Percentiles rank a stretch among this genome's conserved stretches.
Conservation (phyloP, 2,888 invertebrate species). For the Phyllotreta cruciferae region DNA sequence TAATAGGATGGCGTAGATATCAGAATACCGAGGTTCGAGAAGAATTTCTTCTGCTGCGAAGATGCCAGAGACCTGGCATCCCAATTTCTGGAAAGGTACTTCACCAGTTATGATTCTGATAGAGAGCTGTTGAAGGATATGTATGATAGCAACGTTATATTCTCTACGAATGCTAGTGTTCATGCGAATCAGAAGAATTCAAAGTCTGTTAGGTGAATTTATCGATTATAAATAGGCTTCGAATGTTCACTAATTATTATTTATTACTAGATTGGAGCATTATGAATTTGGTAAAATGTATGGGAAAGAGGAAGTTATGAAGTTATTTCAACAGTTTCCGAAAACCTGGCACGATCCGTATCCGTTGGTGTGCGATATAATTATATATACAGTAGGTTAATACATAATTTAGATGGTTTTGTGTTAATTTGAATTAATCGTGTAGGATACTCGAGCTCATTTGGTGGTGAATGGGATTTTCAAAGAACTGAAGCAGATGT, state of each 20-base stretch:
- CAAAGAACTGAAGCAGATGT: slow-evolving; percentile 21
- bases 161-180: slow-evolving; percentile 35
- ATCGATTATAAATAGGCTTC: neutral
- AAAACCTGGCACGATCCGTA: slow-evolving; percentile 33
- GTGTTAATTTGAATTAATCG: neutral
- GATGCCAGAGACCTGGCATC: slow-evolving; percentile 32
- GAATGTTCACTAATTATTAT: neutral
- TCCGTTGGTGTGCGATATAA: slow-evolving; percentile 28
- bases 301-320: slow-evolving; percentile 31
- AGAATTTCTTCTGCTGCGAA: slow-evolving; percentile 32
- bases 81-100: slow-evolving; percentile 39
- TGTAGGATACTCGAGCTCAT: slow-evolving; percentile 21
- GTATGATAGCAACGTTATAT: slow-evolving; percentile 35
- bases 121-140: slow-evolving; percentile 28
- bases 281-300: slow-evolving; percentile 25
- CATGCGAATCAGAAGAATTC: slow-evolving; percentile 29
- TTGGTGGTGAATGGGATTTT: slow-evolving; percentile 33
- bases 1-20: slow-evolving; percentile 31
- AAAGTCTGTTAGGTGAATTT: slow-evolving; percentile 24
- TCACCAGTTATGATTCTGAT: slow-evolving; percentile 35
- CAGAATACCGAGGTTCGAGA: slow-evolving; percentile 17
- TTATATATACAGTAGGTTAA: slow-evolving; percentile 29
- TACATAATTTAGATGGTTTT: neutral
- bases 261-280: slow-evolving; percentile 27
- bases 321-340: slow-evolving; percentile 32